These are phyloP conservation scores for Nyctibius bracteatus DNA, from an alignment of 2,113 vertebrate species.

Conservation along the genomic window DNA sequence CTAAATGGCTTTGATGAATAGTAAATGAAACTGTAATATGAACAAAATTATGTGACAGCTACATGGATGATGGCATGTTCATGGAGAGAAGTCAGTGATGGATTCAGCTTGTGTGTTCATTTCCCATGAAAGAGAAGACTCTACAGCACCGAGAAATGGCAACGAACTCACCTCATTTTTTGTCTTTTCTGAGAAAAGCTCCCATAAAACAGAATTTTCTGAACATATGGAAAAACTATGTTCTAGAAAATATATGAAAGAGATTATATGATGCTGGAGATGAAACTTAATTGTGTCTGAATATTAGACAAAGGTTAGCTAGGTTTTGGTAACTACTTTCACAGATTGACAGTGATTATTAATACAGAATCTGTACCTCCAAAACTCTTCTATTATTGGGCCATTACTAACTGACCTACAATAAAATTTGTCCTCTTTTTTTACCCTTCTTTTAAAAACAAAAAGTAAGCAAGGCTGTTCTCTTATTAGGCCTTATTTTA, in stretches of 20 bases:
- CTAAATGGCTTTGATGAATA: not conserved
- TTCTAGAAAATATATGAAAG: accelerated
- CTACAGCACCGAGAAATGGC: not conserved
- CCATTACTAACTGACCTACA: not conserved
- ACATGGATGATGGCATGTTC: not conserved
- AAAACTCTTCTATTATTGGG: not conserved
- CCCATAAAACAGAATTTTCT: not conserved
- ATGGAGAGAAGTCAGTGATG: not conserved
- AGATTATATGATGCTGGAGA: not conserved
- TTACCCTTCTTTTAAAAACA: not conserved
- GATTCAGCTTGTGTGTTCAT: not conserved
- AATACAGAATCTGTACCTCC: not conserved
- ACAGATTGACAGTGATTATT: not conserved
- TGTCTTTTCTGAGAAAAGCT: not conserved
- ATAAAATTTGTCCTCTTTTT: not conserved
- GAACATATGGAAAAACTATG: not conserved
- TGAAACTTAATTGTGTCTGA: not conserved
- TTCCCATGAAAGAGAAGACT: not conserved
- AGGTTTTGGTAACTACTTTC: not conserved
- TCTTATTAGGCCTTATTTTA: not conserved
- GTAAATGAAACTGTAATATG: not conserved
- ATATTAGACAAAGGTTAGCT: not conserved
- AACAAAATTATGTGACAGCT: not conserved
- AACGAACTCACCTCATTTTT: not conserved
- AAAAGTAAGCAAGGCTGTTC: not conserved